A percentile compares a stretch with the other conserved stretches of the same genome.
Evolutionary conservation across 1,140 invertebrate species (phyloP).

Genomic region (Apis mellifera): DNA sequence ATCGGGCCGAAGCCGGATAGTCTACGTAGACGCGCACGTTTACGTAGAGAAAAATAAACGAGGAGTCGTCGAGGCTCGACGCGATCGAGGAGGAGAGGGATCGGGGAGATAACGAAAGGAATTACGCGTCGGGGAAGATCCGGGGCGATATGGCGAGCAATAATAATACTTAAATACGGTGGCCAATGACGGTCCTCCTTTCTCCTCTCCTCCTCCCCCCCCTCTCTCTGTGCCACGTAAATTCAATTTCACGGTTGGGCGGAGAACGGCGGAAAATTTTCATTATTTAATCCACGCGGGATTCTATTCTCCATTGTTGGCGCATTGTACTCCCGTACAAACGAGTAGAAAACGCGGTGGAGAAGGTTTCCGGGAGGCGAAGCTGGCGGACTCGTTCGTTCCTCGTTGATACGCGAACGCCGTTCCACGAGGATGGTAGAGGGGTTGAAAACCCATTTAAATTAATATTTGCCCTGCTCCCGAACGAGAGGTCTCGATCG

Average conservation of each 20-base stretch:
- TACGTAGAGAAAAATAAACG: too few species aligned
- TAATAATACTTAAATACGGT: conserved; percentile 34
- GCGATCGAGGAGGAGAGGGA: background rate
- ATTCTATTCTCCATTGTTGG: conserved; percentile 57
- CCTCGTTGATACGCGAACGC: conserved; percentile 39
- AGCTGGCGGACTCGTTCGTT: background rate
- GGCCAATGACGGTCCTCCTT: conserved; percentile 22
- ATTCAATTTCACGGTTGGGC: conserved; percentile 45
- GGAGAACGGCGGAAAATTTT: conserved; percentile 53
- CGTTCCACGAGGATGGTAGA: background rate
- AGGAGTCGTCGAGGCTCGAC: too few species aligned
- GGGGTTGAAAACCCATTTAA: conserved; percentile 68
- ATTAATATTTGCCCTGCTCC: conserved; percentile 76
- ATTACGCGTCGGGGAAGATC: background rate
- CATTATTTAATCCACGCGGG: conserved; percentile 56
- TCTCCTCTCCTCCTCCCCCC: too few species aligned
- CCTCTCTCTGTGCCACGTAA: conserved; percentile 5
- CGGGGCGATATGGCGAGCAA: background rate
- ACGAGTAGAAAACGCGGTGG: conserved; percentile 30
- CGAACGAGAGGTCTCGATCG: conserved; percentile 40
- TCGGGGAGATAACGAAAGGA: background rate
- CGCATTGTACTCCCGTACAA: conserved; percentile 47
- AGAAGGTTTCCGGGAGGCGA: background rate
- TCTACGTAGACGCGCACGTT: too few species aligned
- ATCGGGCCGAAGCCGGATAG: too few species aligned